Conservation (phyloP, 2,797 vertebrate species). For the Coregonus ussuriensis region DNA sequence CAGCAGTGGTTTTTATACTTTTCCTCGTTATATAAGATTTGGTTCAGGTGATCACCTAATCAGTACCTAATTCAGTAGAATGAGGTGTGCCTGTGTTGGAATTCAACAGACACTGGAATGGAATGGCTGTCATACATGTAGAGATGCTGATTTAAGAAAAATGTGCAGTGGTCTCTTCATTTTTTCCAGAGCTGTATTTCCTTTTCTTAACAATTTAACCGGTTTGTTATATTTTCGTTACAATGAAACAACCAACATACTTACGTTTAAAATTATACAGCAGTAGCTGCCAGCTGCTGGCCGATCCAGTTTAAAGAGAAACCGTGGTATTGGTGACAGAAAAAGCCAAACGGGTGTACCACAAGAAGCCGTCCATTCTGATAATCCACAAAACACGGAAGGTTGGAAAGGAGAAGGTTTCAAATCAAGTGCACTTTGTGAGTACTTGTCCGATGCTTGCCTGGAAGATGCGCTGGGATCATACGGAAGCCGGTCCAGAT, state of each 20-base stretch:
- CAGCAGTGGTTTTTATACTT: too few species aligned
- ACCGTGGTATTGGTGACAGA: slow-evolving; percentile 6
- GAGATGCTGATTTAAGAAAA: too few species aligned
- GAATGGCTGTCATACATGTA: too few species aligned
- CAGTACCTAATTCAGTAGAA: too few species aligned
- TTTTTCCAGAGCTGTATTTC: too few species aligned
- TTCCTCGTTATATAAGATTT: too few species aligned
- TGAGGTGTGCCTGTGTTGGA: too few species aligned
- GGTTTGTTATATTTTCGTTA: background rate
- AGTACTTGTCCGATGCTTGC: background rate
- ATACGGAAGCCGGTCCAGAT: background rate
- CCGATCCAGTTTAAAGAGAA: slow-evolving; percentile 12
- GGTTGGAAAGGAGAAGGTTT: background rate
- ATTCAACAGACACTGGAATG: too few species aligned
- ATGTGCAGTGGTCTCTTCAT: too few species aligned
- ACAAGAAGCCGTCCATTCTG: slow-evolving; percentile 22
- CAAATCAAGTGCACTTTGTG: background rate
- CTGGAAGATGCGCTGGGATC: background rate
- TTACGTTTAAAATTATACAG: slow-evolving; percentile 45
- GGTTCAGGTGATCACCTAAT: too few species aligned
- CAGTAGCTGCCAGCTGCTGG: slow-evolving; percentile 5
- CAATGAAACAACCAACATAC: slow-evolving; percentile 18
- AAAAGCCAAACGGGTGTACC: slow-evolving; percentile 13
- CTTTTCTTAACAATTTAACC: background rate
- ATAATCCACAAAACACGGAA: slow-evolving; percentile 28